phyloP scores from a whole-genome alignment of 2,113 vertebrate species.

The Caretta caretta region DNA sequence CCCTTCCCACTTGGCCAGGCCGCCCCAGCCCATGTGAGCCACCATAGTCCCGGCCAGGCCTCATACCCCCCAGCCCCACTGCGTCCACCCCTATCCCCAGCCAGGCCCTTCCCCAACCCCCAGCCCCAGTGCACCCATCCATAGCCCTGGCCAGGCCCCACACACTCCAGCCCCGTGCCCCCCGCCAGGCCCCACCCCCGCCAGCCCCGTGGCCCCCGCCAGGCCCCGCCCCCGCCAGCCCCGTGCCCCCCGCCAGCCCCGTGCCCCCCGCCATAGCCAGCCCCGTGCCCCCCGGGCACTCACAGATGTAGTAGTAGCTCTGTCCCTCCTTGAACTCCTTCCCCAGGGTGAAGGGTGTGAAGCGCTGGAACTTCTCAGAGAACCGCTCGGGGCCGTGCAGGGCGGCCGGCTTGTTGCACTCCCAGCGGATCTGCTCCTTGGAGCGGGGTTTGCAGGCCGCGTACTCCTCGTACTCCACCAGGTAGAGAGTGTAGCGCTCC shows the following conservation, averaged over 20 bases:
- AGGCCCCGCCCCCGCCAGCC: too few relatives aligned
- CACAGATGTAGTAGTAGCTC: constrained; percentile 98
- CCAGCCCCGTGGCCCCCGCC: background rate
- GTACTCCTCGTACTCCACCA: constrained; percentile 91
- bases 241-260: background rate
- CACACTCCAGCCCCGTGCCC: background rate
- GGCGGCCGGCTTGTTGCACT: constrained; percentile 89
- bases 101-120: too few relatives aligned
- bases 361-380: constrained; percentile 96
- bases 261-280: background rate
- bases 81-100: background rate
- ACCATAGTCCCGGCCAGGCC: background rate
- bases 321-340: constrained; percentile 94
- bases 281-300: constrained; percentile 58
- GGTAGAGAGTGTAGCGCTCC: constrained; percentile 93
- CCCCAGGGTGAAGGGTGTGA: constrained; percentile 93
- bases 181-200: too few relatives aligned
- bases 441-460: constrained; percentile 87
- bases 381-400: constrained; percentile 91
- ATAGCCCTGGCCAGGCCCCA: background rate
- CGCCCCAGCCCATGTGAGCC: too few relatives aligned
- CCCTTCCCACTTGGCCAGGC: background rate
- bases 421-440: constrained; percentile 95
- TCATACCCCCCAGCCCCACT: background rate
- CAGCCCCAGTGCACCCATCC: background rate